These are phyloP conservation scores for Notodonta dromedarius DNA, from an alignment of 2,888 invertebrate species.

Conservation along the genomic window DNA sequence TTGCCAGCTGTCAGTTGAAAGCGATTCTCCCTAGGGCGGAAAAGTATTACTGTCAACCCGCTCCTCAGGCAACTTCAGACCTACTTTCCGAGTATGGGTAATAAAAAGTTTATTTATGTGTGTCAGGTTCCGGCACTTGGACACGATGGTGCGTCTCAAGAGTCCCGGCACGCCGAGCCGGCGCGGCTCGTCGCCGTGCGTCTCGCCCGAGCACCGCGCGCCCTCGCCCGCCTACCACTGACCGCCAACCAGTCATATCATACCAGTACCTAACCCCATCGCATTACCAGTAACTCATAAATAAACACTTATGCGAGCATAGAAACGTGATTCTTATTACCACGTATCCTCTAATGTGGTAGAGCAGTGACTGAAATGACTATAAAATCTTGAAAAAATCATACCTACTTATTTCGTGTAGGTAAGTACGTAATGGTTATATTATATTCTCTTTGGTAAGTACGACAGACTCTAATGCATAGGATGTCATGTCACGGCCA, in stretches of 20 bases:
- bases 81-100: no score
- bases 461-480: no score
- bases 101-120: neutral
- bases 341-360: neutral
- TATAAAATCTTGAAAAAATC: no score
- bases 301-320: constrained; percentile 58
- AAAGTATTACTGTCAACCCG: no score
- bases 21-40: no score
- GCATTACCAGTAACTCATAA: constrained; percentile 27
- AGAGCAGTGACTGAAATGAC: no score
- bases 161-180: constrained; percentile 86
- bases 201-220: constrained; percentile 86
- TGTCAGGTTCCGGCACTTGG: constrained; percentile 92
- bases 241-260: constrained; percentile 22
- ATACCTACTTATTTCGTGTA: no score
- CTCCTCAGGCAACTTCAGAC: no score
- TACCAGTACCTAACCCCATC: constrained; percentile 18
- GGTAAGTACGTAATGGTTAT: no score
- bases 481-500: no score
- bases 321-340: constrained; percentile 24
- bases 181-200: constrained; percentile 88
- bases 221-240: constrained; percentile 55
- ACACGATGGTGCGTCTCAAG: constrained; percentile 92
- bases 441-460: no score
- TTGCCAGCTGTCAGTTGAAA: no score